Base-by-base conservation (phyloP, 2,888 invertebrate species). In the Pollenia griseotomentosa region DNA sequence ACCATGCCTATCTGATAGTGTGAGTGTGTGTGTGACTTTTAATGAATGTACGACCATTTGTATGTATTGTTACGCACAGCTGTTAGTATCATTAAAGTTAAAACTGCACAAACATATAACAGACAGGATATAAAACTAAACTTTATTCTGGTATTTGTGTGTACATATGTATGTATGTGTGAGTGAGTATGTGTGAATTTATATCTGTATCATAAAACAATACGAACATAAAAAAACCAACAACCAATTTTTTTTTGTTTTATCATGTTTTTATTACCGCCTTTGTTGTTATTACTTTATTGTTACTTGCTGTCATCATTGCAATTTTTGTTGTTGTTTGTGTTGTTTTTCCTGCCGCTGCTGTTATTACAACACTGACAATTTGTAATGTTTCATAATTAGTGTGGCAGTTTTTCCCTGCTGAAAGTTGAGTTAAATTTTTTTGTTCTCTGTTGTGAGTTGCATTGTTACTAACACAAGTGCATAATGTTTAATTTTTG, bases 381-480 rank as follows among this genome's bases (percentile, higher is more conserved):
- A 71, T 71, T 83, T 83, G 83, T 71, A 71, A 78, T 83, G 65
- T 83, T 83, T 77, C 73, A 65, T 78, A 83, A 83, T 83, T 78
- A 78, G 83, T 71, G 11, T 78, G 83, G 57, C 83, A 78, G 77
- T 63, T 83, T 71, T 83, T 78, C 40, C 77, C 16, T 14, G 10
- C n/a, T 44, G 44, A 42, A 33, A 33, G 33, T 33, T 33, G 6
- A 33, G 44, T 46, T 5, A 51, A 14, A 40, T 55, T 48, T 23
- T 59, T 68, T 53, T 80, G 61, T 71, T 33, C 5, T 6, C 61
- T 48, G 42, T 23, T 16, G 11, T 59, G 57, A 66, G 71, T 44
- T 63, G 51, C 46, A n/a, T 1, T 57, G 71, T 61, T 23, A 12
- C 46, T 48, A 68, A 42, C 23, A 63, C 23, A 8, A 40, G 19